Conservation (phyloP, 2,113 vertebrate genomes). For the Etia nguti region DNA sequence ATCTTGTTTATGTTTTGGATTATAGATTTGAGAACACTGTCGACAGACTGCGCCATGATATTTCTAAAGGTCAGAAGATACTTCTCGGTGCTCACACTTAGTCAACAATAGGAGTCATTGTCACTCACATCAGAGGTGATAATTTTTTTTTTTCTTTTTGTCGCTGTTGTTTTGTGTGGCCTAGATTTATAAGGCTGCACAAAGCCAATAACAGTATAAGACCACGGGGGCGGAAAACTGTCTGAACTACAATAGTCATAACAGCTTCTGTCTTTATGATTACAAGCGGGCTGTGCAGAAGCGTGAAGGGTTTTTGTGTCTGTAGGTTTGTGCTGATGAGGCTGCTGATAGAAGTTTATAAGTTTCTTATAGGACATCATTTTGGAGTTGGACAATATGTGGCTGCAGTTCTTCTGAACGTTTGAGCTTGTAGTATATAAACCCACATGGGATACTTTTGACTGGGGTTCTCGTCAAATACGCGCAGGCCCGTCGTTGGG, state of each 20-base stretch:
- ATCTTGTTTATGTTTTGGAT: slow-evolving; percentile 1
- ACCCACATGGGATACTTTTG: slow-evolving; percentile 6
- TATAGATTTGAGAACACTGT: not conserved
- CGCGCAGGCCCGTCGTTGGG: not conserved
- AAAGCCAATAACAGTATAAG: slow-evolving; percentile 41
- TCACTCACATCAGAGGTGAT: slow-evolving; percentile 37
- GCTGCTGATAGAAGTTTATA: not conserved
- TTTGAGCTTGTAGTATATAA: not conserved
- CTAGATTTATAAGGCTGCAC: slow-evolving; percentile 27
- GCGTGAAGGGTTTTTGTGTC: not conserved
- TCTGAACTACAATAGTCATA: slow-evolving; percentile 26
- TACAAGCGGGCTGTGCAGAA: not conserved
- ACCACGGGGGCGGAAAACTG: slow-evolving; percentile 22
- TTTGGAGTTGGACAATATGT: not conserved
- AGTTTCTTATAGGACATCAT: not conserved
- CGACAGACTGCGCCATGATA: not conserved
- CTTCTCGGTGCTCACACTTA: slow-evolving; percentile 47
- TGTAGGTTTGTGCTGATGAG: not conserved
- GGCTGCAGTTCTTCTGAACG: not conserved
- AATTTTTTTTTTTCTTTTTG: not conserved
- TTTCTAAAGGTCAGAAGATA: slow-evolving; percentile 48
- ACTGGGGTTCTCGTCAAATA: slow-evolving; percentile 3
- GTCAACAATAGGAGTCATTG: slow-evolving; percentile 55
- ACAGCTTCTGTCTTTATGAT: slow-evolving; percentile 32
- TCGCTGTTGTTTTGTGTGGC: slow-evolving; percentile 25